Evolutionary conservation across 2,797 vertebrate genomes (phyloP), one percentile per base, ranked within the genome.

Genomic region (Falco rusticolus): DNA sequence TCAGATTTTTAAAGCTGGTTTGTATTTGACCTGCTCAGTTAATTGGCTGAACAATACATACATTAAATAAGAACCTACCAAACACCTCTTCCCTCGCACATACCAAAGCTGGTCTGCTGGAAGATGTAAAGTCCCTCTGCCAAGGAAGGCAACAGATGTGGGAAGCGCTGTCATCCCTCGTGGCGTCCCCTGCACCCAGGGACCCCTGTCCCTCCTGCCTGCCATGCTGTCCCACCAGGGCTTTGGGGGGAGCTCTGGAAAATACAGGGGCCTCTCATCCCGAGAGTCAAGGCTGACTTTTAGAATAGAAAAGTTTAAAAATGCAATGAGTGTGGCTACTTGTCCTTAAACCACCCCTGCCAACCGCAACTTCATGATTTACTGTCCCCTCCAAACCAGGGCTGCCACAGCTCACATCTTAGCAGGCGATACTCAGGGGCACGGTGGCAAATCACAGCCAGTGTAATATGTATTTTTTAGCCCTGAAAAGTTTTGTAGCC

Each of bases 111-210:
- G 21, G 9, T 64, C 66, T 74, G 60, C 43, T 69, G 34, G 34
- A 26, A 54, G 41, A 8, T 25, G 11, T 14, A 8, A 86, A 66
- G n/a, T 50, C 41, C 16, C 31, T 57, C 45, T 21, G 33, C 25
- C 17, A 69, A 60, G 50, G 45, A 18, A 13, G 18, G 34, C 45
- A 39, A 26, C 0, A 2, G 86, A 43, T 16, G 39, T 28, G 39
- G 45, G 45, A 72, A 53, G 33, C 0, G 0, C 31, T 34, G 37
- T 0, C 3, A 16, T 11, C 9, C 20, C 71, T 34, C 31, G 13
- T 1, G 16, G 24, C 45, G 77, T 7, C 5, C 22, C 19, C 37
- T 37, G 16, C 29, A 41, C 9, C 0, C 37, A 39, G 37, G 4
- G 48, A 61, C 33, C 34, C 39, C 26, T 0, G 2, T 29, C 50